Evolutionary conservation across 2,113 vertebrate species (phyloP), one percentile per base, ranked within the genome.

Genomic region (Coptodon bakossiorum): DNA sequence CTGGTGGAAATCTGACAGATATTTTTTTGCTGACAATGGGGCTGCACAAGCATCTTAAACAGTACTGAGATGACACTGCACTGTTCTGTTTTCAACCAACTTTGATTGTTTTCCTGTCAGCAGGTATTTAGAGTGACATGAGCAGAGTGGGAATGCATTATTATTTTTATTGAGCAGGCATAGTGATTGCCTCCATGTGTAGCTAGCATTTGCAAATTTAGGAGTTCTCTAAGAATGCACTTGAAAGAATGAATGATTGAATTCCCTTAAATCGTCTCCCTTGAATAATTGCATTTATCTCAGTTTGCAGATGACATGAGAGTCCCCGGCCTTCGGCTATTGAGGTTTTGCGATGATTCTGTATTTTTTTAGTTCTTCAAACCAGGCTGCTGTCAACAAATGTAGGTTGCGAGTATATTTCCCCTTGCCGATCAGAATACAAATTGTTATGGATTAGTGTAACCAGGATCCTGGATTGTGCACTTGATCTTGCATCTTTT

Each of bases 31-130:
- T 78, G 73, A 78, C 73, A 31, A 12, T 78, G 16, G 27, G 4
- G 10, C 45, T 52, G 43, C 43, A 5, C 31, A 29, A 76, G 43
- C 24, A 8, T 50, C 16, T 76, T 50, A 50, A 76, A 76, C 43
- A 50, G 71, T 1, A 29, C 16, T 76, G 40, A 56, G 22, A 56
- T 24, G 54, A 50, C 71, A 31, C 27, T 50, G 43, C 9, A 78
- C 27, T 52, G 45, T 52, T 34, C 45, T 50, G 16, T n/a, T 52
- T 78, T 78, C 45, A 78, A 52, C 17, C 73, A 78, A 52, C 48
- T 78, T 11, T n/a, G n/a, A 78, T 50, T 78, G 45, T 31, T 78
- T 78, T 78, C 16, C 13, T 50, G 45, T 78, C 73, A 52, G 45
- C 10, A 52, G 9, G 45, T 31, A 50, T 78, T 50, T 31, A 78